Evolutionary conservation across 2,113 vertebrate genomes (phyloP).

Genomic region (Cranoglanis bouderius): DNA sequence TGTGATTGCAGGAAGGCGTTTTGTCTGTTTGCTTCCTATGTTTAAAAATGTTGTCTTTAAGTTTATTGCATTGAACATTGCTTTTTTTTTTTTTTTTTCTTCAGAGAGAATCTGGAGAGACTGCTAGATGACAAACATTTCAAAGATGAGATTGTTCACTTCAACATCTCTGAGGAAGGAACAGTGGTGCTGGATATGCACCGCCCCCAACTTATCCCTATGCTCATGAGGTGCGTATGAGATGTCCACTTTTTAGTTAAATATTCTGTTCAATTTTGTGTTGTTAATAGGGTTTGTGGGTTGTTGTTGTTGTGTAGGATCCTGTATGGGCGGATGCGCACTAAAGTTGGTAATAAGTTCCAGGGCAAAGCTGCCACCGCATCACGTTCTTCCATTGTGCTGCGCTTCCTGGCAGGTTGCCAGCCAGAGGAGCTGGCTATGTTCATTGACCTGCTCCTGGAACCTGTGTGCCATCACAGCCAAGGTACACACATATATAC

Average conservation of each 20-base stretch:
- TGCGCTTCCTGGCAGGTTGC: slow-evolving; percentile 89
- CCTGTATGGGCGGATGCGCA: slow-evolving; percentile 91
- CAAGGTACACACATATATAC: slow-evolving; percentile 72
- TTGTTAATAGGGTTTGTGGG: neutral
- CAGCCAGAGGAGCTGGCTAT: slow-evolving; percentile 85
- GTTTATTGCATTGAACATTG: neutral
- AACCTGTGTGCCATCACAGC: slow-evolving; percentile 84
- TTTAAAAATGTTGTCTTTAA: neutral
- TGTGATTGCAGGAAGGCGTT: neutral
- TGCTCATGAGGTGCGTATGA: slow-evolving; percentile 89
- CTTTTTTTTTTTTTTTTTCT: neutral
- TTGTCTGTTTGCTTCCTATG: neutral
- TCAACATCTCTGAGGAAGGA: slow-evolving; percentile 90
- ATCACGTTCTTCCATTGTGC: slow-evolving; percentile 86
- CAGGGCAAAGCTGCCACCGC: slow-evolving; percentile 84
- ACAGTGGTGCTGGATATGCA: slow-evolving; percentile 81
- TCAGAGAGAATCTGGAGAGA: slow-evolving; percentile 89
- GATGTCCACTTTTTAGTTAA: neutral
- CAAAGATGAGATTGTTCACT: slow-evolving; percentile 94
- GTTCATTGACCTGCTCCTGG: slow-evolving; percentile 90
- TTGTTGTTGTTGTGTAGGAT: slow-evolving; percentile 75
- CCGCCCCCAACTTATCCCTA: slow-evolving; percentile 81
- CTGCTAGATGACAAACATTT: slow-evolving; percentile 91
- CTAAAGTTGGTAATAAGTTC: slow-evolving; percentile 90
- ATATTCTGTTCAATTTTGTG: neutral